phyloP scores from a whole-genome alignment of 1,140 invertebrate species.

The Drosophila saltans region DNA sequence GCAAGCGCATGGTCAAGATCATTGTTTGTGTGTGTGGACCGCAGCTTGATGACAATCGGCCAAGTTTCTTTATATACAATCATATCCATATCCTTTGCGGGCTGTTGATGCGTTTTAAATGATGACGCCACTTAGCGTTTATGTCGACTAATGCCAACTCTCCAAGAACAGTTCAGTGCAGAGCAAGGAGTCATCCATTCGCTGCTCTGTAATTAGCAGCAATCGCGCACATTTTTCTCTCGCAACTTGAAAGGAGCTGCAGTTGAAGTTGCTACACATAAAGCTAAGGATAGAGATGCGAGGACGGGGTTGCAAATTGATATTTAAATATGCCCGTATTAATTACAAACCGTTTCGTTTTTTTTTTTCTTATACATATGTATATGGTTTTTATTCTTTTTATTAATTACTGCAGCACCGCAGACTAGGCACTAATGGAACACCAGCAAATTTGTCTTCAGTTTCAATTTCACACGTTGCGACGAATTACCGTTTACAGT shows the following conservation, averaged over 20 bases:
- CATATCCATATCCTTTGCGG: constrained; percentile 57
- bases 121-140: constrained; percentile 82
- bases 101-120: constrained; percentile 82
- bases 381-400: constrained; percentile 30
- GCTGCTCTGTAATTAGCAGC: constrained; percentile 77
- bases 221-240: constrained; percentile 76
- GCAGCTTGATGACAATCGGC: constrained; percentile 67
- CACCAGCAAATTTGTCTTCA: constrained; percentile 68
- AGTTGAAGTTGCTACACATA: constrained; percentile 21
- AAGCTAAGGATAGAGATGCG: constrained; percentile 7
- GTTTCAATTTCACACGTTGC: constrained; percentile 31
- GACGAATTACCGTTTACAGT: constrained; percentile 5
- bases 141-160: constrained; percentile 78
- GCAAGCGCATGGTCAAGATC: background rate
- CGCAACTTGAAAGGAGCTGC: constrained; percentile 26
- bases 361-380: constrained; percentile 23
- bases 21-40: background rate
- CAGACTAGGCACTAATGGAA: constrained; percentile 64
- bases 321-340: constrained; percentile 82
- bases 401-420: constrained; percentile 72
- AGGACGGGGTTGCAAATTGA: constrained; percentile 69
- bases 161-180: constrained; percentile 10
- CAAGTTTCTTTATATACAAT: constrained; percentile 19
- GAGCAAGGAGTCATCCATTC: constrained; percentile 22
- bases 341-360: constrained; percentile 65